Evolutionary conservation across 2,797 vertebrate genomes (phyloP).

Genomic region (Urosaurus nigricauda): DNA sequence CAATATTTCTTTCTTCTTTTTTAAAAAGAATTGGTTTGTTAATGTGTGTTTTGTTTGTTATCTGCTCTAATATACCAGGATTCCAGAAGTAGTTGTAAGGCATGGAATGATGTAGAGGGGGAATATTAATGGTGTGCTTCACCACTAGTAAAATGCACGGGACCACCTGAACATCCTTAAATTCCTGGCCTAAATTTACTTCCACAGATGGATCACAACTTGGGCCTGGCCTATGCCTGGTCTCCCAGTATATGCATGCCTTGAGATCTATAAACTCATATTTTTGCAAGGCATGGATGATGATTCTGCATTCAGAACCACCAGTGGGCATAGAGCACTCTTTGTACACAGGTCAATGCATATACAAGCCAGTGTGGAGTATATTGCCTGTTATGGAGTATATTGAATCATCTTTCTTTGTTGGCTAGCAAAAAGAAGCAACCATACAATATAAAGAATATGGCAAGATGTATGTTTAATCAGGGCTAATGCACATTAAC

Average conservation of each 20-base stretch:
- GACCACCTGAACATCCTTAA: too few species aligned
- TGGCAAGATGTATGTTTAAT: background rate
- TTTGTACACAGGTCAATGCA: background rate
- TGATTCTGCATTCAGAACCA: background rate
- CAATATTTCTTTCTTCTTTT: too few species aligned
- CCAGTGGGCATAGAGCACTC: background rate
- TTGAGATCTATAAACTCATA: background rate
- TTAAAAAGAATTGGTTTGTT: too few species aligned
- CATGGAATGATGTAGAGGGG: background rate
- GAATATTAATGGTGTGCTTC: background rate
- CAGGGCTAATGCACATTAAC: background rate
- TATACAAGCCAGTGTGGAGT: background rate
- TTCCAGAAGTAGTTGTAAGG: too few species aligned
- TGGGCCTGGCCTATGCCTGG: background rate
- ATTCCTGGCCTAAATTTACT: background rate
- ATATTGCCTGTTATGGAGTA: background rate
- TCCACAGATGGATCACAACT: background rate
- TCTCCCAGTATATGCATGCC: background rate
- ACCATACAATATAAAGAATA: background rate
- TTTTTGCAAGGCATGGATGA: background rate
- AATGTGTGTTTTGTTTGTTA: too few species aligned
- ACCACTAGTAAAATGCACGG: too few species aligned
- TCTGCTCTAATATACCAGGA: too few species aligned
- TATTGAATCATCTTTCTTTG: background rate
- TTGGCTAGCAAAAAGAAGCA: slow-evolving; percentile 13